Conservation (phyloP, 1,140 invertebrate genomes). For the Lordiphosa mommai region DNA sequence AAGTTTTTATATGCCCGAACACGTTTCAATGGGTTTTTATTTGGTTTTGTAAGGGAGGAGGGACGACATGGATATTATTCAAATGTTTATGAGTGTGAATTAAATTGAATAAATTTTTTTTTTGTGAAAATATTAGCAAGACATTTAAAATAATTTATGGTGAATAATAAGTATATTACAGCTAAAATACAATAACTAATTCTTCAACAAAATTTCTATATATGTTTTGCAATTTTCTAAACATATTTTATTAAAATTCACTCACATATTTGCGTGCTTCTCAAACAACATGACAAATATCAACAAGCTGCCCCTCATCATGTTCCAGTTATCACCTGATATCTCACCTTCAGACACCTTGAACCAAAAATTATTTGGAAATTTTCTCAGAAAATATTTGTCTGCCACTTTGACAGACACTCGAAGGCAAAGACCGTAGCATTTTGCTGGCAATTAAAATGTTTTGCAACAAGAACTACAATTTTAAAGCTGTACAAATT, state of each 20-base stretch:
- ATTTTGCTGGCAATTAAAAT: constrained; percentile 26
- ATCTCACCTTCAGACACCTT: constrained; percentile 5
- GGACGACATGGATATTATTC: constrained; percentile 41
- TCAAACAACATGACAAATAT: constrained; percentile 1
- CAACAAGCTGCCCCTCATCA: too few species aligned
- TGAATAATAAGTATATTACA: too few species aligned
- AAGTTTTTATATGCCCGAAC: constrained; percentile 62
- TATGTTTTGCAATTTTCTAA: background rate
- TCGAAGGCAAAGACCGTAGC: constrained; percentile 1
- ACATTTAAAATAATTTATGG: background rate
- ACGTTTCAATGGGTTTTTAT: constrained; percentile 57
- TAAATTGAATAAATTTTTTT: constrained; percentile 17
- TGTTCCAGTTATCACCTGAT: background rate
- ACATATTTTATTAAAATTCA: background rate
- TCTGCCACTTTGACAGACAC: constrained; percentile 17
- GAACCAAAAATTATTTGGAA: constrained; percentile 13
- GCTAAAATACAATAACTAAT: too few species aligned
- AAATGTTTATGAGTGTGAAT: constrained; percentile 12
- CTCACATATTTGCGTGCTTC: background rate
- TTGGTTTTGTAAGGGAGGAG: background rate
- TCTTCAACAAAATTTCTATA: too few species aligned
- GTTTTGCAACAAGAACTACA: constrained; percentile 3
- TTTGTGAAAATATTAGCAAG: constrained; percentile 33
- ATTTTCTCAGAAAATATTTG: constrained; percentile 19
- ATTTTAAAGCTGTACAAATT: constrained; percentile 11